These are phyloP conservation scores for Nyctibius grandis DNA, from an alignment of 2,797 vertebrate species.

Conservation along the genomic window DNA sequence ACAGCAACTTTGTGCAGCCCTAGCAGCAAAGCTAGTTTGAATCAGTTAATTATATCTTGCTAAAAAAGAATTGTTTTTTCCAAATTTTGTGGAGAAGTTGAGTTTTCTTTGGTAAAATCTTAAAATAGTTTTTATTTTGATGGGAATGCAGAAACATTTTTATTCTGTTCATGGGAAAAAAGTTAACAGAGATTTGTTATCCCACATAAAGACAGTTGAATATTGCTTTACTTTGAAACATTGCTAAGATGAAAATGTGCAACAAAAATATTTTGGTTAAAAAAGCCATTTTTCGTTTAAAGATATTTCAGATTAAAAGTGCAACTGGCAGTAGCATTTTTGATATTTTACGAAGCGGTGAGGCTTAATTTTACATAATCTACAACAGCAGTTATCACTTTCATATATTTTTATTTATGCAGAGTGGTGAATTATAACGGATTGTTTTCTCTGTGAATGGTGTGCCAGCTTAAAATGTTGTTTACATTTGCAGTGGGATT, in stretches of 20 bases:
- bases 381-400: fast-evolving
- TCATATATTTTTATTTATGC: neutral
- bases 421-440: neutral
- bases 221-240: neutral
- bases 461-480: neutral
- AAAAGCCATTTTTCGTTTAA: neutral
- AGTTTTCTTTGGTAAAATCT: neutral
- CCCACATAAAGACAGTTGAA: neutral
- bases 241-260: neutral
- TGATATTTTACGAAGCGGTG: neutral
- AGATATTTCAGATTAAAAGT: neutral
- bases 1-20: neutral
- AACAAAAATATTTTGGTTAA: neutral
- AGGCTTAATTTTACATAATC: neutral
- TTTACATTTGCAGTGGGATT: neutral
- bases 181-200: neutral
- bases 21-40: neutral
- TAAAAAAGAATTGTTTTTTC: neutral
- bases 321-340: neutral
- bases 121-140: neutral
- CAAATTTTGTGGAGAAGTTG: neutral
- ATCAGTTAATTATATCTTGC: neutral
- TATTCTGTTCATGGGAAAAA: neutral
- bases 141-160: neutral
- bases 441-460: neutral